phyloP scores from a whole-genome alignment of 2,797 vertebrate species.

The Acridotheres tristis region DNA sequence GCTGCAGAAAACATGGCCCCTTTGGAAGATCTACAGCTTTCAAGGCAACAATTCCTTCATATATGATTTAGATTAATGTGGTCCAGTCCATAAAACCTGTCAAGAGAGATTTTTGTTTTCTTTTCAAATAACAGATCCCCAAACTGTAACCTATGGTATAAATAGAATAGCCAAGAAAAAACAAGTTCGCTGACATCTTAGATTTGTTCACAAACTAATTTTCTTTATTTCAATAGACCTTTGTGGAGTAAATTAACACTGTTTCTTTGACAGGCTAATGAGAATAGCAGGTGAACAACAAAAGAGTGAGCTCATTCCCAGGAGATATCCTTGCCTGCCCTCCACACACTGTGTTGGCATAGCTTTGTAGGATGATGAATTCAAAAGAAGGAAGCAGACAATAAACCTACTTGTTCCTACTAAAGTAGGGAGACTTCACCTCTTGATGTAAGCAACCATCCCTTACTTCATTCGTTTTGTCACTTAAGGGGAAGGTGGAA shows the following conservation, averaged over 20 bases:
- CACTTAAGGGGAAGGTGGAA: constrained; percentile 33
- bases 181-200: neutral
- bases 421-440: neutral
- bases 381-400: constrained; percentile 27
- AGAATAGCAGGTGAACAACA: constrained; percentile 13
- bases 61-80: neutral
- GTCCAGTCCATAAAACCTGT: neutral
- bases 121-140: neutral
- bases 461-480: constrained; percentile 9
- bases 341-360: neutral
- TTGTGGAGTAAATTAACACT: neutral
- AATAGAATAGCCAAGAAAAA: neutral
- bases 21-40: neutral
- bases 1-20: accelerated
- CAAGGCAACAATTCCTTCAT: neutral
- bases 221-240: neutral
- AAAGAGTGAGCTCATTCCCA: constrained; percentile 1
- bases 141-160: neutral
- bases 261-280: constrained; percentile 9
- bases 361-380: neutral
- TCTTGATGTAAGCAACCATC: neutral
- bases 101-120: neutral
- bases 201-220: neutral
- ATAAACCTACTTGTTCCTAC: neutral
- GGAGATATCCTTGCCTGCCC: constrained; percentile 4